These are phyloP conservation scores for Barnardius zonarius DNA, from an alignment of 2,113 vertebrate genomes.

Conservation along the genomic window DNA sequence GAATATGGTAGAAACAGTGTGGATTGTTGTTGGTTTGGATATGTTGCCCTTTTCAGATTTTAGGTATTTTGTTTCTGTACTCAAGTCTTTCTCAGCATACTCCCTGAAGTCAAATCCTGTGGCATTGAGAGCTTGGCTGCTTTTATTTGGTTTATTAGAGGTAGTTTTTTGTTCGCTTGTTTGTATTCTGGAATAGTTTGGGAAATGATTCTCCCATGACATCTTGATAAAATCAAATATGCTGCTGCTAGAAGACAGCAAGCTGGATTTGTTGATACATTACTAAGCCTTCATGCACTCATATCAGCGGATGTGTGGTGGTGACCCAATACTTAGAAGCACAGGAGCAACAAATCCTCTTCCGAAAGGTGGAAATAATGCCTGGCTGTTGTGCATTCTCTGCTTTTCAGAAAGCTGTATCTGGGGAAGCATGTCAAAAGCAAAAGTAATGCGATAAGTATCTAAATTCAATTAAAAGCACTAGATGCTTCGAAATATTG, in stretches of 20 bases:
- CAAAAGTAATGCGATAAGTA: background rate
- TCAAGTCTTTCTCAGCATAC: background rate
- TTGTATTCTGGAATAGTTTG: background rate
- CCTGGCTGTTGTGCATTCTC: background rate
- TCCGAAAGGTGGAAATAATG: background rate
- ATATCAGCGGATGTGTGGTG: background rate
- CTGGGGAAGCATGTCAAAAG: background rate
- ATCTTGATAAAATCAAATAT: background rate
- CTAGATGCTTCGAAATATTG: background rate
- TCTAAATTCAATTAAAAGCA: background rate
- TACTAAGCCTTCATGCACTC: background rate
- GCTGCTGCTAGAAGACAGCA: background rate
- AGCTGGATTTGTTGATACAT: background rate
- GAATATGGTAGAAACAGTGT: background rate
- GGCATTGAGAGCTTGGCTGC: background rate
- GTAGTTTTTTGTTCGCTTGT: background rate
- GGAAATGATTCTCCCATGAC: background rate
- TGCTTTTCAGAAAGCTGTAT: background rate
- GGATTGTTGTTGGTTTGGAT: background rate
- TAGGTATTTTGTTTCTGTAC: background rate
- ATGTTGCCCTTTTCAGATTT: background rate
- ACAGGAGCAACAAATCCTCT: background rate
- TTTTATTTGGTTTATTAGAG: background rate
- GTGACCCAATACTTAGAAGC: background rate
- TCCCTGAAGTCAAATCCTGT: background rate